phyloP scores from a whole-genome alignment of 2,888 invertebrate species.

The Coleophora deauratella region DNA sequence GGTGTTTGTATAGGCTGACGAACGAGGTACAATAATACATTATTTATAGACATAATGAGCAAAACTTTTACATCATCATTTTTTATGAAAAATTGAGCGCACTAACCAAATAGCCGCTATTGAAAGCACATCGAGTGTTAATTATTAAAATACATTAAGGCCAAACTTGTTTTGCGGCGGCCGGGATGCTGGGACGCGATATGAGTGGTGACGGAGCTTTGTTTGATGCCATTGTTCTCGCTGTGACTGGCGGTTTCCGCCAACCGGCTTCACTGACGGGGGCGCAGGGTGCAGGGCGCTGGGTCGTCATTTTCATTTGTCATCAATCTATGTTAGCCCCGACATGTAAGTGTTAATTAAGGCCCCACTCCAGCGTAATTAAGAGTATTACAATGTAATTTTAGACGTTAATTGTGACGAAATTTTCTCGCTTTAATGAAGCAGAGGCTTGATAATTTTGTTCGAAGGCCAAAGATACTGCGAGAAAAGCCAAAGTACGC shows the following conservation, averaged over 20 bases:
- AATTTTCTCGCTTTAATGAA: conserved; percentile 68
- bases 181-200: conserved; percentile 21
- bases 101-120: conserved; percentile 7
- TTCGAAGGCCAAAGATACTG: conserved; percentile 47
- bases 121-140: conserved; percentile 32
- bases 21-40: no score
- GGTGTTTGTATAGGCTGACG: no score
- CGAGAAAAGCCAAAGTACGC: conserved; percentile 41
- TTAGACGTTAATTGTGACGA: conserved; percentile 73
- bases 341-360: conserved; percentile 75
- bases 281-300: conserved; percentile 50
- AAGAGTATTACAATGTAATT: conserved; percentile 73
- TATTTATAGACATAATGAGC: not conserved
- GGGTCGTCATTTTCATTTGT: conserved; percentile 72
- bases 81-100: not conserved
- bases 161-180: conserved; percentile 46
- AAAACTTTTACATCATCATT: not conserved
- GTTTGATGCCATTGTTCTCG: conserved; percentile 53
- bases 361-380: conserved; percentile 71
- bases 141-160: conserved; percentile 69
- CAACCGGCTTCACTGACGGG: conserved; percentile 34
- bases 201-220: conserved; percentile 48
- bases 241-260: conserved; percentile 61
- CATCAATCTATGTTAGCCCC: conserved; percentile 73
- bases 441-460: conserved; percentile 47